These are phyloP conservation scores for Bradysia coprophila DNA, from an alignment of 1,140 invertebrate species.

Conservation along the genomic window DNA sequence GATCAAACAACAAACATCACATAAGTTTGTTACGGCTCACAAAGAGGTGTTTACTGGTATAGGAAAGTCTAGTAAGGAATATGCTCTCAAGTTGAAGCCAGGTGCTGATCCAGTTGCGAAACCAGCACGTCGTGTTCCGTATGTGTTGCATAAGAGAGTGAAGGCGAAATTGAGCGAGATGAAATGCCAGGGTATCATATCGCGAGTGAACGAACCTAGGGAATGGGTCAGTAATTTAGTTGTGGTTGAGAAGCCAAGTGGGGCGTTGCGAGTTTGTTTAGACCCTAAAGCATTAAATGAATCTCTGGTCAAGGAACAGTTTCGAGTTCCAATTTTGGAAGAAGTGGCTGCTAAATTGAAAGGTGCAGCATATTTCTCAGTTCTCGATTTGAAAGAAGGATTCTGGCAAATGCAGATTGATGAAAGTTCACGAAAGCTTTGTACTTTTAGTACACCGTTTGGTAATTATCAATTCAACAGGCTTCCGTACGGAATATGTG, in stretches of 20 bases:
- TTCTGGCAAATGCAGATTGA: no score
- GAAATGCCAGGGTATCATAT: slow-evolving; percentile 9
- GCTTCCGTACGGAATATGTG: no score
- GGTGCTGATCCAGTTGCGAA: slow-evolving; percentile 5
- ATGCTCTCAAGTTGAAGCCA: no score
- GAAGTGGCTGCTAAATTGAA: not conserved
- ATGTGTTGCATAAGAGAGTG: slow-evolving; percentile 8
- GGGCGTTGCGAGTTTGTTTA: slow-evolving; percentile 19
- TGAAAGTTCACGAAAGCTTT: no score
- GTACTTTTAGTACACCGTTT: no score
- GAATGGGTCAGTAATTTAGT: slow-evolving; percentile 24
- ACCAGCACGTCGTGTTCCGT: slow-evolving; percentile 8
- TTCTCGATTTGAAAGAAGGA: no score
- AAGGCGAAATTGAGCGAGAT: slow-evolving; percentile 11
- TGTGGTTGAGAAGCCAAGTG: slow-evolving; percentile 19
- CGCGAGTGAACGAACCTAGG: no score
- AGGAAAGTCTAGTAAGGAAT: no score
- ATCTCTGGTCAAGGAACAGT: slow-evolving; percentile 2
- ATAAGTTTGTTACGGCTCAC: no score
- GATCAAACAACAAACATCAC: no score
- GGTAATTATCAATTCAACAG: no score
- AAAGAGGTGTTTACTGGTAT: no score
- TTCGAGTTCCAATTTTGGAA: not conserved
- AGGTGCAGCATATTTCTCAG: slow-evolving; percentile 3
- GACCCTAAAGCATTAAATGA: slow-evolving; percentile 21